Percentiles rank a stretch among this genome's conserved stretches.
Conservation (phyloP, 2,113 vertebrate species). For the Odocoileus hemionus region DNA sequence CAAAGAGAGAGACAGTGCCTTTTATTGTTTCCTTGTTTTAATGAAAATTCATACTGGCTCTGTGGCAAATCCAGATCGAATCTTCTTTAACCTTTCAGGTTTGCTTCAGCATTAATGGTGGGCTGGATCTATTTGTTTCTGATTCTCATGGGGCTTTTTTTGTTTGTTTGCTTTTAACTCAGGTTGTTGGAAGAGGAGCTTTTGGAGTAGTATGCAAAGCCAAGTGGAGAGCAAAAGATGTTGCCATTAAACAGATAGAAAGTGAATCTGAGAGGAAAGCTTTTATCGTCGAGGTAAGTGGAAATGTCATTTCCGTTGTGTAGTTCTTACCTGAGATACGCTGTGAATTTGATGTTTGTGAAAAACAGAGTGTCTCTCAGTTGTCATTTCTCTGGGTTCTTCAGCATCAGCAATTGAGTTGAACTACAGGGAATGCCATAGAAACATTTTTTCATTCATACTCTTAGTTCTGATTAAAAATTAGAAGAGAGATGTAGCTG, state of each 20-base stretch:
- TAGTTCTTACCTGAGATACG: background rate
- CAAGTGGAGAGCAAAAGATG: slow-evolving; percentile 99
- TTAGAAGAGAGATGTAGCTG: background rate
- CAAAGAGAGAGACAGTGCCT: background rate
- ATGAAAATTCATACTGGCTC: background rate
- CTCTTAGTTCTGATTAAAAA: slow-evolving; percentile 34
- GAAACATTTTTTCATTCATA: slow-evolving; percentile 26
- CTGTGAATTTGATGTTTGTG: slow-evolving; percentile 1
- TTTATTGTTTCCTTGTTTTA: slow-evolving; percentile 10
- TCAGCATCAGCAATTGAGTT: background rate
- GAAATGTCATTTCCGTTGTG: background rate
- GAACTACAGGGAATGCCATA: background rate
- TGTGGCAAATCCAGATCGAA: background rate
- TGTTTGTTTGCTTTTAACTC: slow-evolving; percentile 35
- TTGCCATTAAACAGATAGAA: slow-evolving; percentile 99
- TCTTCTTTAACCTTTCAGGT: background rate
- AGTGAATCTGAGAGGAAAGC: slow-evolving; percentile 99
- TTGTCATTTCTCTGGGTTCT: background rate
- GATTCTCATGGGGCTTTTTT: background rate
- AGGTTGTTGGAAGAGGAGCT: slow-evolving; percentile 99
- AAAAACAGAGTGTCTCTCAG: background rate
- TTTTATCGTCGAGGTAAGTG: slow-evolving; percentile 95
- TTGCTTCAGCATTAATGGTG: background rate
- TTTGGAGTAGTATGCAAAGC: slow-evolving; percentile 99
- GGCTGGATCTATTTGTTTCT: slow-evolving; percentile 17